A percentile compares a stretch with the other conserved stretches of the same genome.
phyloP scores from a whole-genome alignment of 1,140 invertebrate species.

The Drosophila nebulosa region DNA sequence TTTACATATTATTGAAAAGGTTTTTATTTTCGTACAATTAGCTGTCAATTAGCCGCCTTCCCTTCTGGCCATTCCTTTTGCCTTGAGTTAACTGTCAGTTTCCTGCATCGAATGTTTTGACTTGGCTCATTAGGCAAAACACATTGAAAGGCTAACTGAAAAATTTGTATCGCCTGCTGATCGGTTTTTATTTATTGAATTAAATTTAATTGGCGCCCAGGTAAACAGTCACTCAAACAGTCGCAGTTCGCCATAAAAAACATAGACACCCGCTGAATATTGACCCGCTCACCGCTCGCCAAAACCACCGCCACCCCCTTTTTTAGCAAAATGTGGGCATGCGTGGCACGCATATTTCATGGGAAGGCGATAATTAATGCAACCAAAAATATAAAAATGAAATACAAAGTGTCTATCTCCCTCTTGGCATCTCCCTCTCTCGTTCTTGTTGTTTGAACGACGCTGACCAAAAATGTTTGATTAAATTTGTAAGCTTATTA shows the following conservation, averaged over 20 bases:
- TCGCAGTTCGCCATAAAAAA: constrained; percentile 46
- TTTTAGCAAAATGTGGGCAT: constrained; percentile 51
- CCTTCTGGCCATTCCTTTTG: neutral
- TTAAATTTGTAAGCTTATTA: constrained; percentile 67
- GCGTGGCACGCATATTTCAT: constrained; percentile 77
- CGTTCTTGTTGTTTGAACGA: constrained; percentile 18
- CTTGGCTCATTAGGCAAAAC: constrained; percentile 64
- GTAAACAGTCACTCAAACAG: constrained; percentile 64
- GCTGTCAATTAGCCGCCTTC: neutral
- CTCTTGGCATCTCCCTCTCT: constrained; percentile 38
- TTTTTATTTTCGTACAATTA: neutral
- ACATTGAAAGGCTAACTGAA: constrained; percentile 39
- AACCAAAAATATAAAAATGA: constrained; percentile 59
- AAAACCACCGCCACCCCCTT: neutral
- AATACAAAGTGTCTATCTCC: constrained; percentile 62
- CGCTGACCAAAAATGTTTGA: constrained; percentile 52
- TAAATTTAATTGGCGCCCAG: constrained; percentile 67
- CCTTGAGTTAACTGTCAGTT: neutral
- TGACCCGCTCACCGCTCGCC: neutral
- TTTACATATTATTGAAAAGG: neutral
- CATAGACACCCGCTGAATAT: neutral
- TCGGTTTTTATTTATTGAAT: constrained; percentile 52
- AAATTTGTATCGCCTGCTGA: constrained; percentile 66
- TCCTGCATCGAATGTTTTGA: neutral
- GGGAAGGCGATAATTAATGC: constrained; percentile 79